Evolutionary conservation across 2,113 vertebrate genomes (phyloP).

Genomic region (Heliornis fulica): DNA sequence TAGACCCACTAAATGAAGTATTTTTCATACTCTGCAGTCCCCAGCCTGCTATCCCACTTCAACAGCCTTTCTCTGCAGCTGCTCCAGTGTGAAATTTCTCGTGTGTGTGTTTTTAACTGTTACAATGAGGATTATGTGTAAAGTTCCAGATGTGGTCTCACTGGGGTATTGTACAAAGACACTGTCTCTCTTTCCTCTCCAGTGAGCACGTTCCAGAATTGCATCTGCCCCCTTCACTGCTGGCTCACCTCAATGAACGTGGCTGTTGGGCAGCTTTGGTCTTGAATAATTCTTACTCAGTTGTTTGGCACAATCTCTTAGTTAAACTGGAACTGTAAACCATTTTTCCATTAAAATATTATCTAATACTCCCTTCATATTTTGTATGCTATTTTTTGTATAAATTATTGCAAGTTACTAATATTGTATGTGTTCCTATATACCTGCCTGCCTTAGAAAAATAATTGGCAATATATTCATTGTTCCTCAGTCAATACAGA

Average conservation of each 20-base stretch:
- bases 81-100: neutral
- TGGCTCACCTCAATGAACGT: neutral
- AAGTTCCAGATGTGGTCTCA: neutral
- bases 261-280: neutral
- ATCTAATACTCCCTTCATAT: neutral
- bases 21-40: neutral
- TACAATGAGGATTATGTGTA: neutral
- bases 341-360: neutral
- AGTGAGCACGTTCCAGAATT: fast-evolving
- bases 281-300: neutral
- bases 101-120: neutral
- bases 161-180: neutral
- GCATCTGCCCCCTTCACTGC: neutral
- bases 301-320: neutral
- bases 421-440: neutral
- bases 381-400: neutral
- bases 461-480: neutral
- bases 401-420: neutral
- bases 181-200: neutral
- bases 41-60: neutral
- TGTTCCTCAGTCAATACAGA: neutral
- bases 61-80: neutral
- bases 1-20: neutral
- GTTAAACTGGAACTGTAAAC: neutral
- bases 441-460: neutral